phyloP scores from a whole-genome alignment of 2,797 vertebrate genomes.

The Hypotaenidia philippensis region DNA sequence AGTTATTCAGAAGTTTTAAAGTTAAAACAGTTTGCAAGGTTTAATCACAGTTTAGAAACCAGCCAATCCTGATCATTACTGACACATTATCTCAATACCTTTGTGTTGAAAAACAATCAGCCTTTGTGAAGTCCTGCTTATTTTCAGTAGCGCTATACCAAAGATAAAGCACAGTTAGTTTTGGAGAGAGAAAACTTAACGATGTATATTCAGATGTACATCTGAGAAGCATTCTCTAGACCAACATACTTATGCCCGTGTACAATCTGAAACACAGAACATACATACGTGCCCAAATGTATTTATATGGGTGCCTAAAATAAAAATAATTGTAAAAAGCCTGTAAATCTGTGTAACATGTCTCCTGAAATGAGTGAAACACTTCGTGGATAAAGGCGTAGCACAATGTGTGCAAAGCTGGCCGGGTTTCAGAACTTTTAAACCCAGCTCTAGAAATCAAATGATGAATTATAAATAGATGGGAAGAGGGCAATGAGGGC shows the following conservation, averaged over 20 bases:
- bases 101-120: background rate
- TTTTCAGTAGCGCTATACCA: background rate
- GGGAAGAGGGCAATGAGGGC: fast-evolving
- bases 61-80: background rate
- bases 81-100: background rate
- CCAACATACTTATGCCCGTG: background rate
- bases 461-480: background rate
- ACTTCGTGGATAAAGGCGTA: background rate
- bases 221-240: background rate
- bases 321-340: background rate
- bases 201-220: background rate
- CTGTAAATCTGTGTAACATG: background rate
- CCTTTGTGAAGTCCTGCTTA: background rate
- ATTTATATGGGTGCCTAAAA: background rate
- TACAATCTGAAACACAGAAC: background rate
- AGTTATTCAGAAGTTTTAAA: background rate
- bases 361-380: background rate
- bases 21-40: background rate
- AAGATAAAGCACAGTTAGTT: background rate
- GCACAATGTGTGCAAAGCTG: background rate
- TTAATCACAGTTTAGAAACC: background rate
- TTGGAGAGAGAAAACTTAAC: background rate
- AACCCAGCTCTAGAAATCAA: background rate
- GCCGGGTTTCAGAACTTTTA: background rate
- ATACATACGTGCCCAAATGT: background rate